Evolutionary conservation across 2,888 invertebrate species (phyloP).

Genomic region (Fragum sueziense): DNA sequence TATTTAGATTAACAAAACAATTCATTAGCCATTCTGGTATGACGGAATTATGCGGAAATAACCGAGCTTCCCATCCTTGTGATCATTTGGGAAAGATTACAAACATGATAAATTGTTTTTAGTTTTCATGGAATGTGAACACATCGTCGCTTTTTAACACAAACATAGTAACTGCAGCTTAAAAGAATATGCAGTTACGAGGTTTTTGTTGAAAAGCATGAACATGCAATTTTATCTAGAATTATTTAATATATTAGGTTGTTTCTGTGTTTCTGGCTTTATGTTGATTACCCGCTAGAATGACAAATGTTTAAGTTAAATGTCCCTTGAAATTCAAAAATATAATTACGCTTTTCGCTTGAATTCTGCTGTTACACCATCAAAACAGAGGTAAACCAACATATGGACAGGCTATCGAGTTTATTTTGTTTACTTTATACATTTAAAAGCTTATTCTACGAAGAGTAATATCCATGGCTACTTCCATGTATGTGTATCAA

Average conservation of each 20-base stretch:
- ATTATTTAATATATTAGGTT: constrained; percentile 5
- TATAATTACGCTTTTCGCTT: background rate
- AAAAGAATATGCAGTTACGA: too few relatives aligned
- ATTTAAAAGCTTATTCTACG: too few relatives aligned
- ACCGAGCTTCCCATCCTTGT: background rate
- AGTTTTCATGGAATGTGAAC: constrained; percentile 12
- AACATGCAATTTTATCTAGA: constrained; percentile 9
- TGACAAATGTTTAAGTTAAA: background rate
- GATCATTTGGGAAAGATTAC: background rate
- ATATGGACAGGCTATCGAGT: too few relatives aligned
- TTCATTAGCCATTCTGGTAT: background rate
- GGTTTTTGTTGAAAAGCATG: too few relatives aligned
- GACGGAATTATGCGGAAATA: background rate
- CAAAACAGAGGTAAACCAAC: too few relatives aligned
- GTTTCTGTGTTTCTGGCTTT: background rate
- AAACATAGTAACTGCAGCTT: too few relatives aligned
- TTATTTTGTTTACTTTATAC: too few relatives aligned
- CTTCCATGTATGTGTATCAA: too few relatives aligned
- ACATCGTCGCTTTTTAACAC: too few relatives aligned
- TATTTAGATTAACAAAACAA: background rate
- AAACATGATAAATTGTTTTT: constrained; percentile 1
- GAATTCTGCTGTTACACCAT: too few relatives aligned
- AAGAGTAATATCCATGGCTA: too few relatives aligned
- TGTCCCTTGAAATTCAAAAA: constrained; percentile 11
- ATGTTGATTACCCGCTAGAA: background rate